Base-by-base conservation (phyloP, 2,113 vertebrate species). In the Sus scrofa region DNA sequence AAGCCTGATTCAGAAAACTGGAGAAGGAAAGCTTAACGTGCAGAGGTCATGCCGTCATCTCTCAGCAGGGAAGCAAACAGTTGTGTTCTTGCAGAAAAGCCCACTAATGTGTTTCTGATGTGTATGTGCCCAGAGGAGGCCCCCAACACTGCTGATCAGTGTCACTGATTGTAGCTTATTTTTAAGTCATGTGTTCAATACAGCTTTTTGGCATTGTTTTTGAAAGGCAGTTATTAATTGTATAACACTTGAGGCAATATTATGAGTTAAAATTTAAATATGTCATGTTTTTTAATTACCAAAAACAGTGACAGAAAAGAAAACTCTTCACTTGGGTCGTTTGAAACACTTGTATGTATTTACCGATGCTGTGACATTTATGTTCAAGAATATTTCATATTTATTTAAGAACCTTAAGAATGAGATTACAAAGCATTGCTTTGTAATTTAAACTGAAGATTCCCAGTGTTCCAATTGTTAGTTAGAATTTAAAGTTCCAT, bases 201-300 rank as follows among this genome's bases (percentile, higher is more conserved):
- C 89, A 70, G 37, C 65, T 95, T 56, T 94, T 4, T 84, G 78
- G 44, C 30, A 39, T 60, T 88, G 58, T 68, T 18, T 26, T 86
- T 54, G 15, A 95, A 94, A 97, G 84, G 30, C 52, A 88, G n/a
- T 73, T 89, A 30, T 93, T 96, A 95, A 87, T 78, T 89, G 0
- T 92, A 82, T 58, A 83, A 68, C 34, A 4, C 68, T 97, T 86
- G n/a, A 96, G 70, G 27, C 94, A 95, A 44, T 94, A 77, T 94
- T 84, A 83, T 91, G 50, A 67, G 24, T 50, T 89, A 92, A 96
- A 93, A 86, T 90, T 92, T 94, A 95, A 96, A 89, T 84, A 88
- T 96, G 71, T 96, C 79, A 8, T 75, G 52, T 81, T 84, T 95
- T 88, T 90, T 12, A 97, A 96, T 96, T 91, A 96, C n/a, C 52